These are phyloP conservation scores for Ptychodera flava DNA, from an alignment of 35 echinoderm and acorn worm species.

Conservation along the genomic window DNA sequence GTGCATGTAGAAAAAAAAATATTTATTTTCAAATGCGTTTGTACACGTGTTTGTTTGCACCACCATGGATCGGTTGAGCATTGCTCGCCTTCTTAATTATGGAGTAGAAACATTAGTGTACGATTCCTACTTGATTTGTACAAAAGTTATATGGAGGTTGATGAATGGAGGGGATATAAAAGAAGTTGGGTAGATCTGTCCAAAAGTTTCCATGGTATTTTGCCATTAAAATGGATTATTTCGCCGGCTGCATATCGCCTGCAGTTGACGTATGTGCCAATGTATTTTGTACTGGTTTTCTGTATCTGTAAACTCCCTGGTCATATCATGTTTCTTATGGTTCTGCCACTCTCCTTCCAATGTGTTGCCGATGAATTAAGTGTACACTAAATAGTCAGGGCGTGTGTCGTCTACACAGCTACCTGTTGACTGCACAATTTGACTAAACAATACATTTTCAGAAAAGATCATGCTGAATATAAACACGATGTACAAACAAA, in stretches of 20 bases:
- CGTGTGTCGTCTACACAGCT: constrained; percentile 97
- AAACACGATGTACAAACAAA: too few relatives aligned
- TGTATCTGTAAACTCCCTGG: constrained; percentile 92
- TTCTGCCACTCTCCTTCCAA: constrained; percentile 98
- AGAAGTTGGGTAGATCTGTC: constrained; percentile 26
- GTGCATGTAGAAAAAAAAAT: too few relatives aligned
- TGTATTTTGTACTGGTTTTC: constrained; percentile 90
- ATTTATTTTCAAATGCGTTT: too few relatives aligned
- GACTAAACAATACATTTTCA: too few relatives aligned
- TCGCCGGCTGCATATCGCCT: constrained; percentile 87
- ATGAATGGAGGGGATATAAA: neutral
- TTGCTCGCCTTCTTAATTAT: too few relatives aligned
- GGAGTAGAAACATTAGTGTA: too few relatives aligned
- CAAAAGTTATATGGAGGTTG: too few relatives aligned
- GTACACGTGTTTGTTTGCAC: too few relatives aligned
- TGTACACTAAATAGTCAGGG: constrained; percentile 87
- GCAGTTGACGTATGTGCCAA: constrained; percentile 80
- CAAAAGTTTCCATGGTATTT: constrained; percentile 93
- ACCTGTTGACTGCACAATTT: too few relatives aligned
- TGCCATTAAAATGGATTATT: constrained; percentile 84
- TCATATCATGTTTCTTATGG: constrained; percentile 71
- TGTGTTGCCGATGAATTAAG: constrained; percentile 84
- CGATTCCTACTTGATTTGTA: too few relatives aligned
- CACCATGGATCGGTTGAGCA: too few relatives aligned
- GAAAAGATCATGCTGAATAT: too few relatives aligned